Percentiles rank a stretch among this genome's conserved stretches.
phyloP scores from a whole-genome alignment of 92 coral and sea anemone species.

The Parazoanthus swiftii region DNA sequence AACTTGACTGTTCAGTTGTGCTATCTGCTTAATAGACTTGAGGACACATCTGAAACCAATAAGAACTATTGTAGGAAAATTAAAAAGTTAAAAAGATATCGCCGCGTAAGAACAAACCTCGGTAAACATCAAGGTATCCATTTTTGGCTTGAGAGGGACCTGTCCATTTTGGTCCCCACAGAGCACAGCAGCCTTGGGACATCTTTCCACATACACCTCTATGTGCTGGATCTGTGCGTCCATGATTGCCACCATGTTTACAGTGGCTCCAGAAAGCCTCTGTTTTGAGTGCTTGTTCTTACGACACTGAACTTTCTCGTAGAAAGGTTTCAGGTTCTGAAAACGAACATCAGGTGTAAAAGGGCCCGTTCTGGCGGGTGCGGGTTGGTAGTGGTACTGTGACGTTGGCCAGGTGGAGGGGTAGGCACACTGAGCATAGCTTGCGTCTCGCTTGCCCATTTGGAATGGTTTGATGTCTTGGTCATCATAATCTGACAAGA shows the following conservation, averaged over 20 bases:
- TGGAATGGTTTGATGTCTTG: constrained; percentile 42
- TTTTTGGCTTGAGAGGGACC: constrained; percentile 85
- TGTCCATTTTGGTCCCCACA: constrained; percentile 91
- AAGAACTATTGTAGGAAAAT: background rate
- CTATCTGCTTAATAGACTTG: background rate
- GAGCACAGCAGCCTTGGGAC: constrained; percentile 92
- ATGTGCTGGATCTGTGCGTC: constrained; percentile 82
- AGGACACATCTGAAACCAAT: background rate
- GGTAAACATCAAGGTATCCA: constrained; percentile 81
- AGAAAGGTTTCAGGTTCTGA: constrained; percentile 42
- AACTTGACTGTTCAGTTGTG: background rate
- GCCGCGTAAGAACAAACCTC: constrained; percentile 59
- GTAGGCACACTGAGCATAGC: constrained; percentile 28
- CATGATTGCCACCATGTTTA: constrained; percentile 81
- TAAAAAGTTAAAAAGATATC: background rate
- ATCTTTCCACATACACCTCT: constrained; percentile 88
- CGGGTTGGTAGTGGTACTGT: constrained; percentile 39
- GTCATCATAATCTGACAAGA: constrained; percentile 36
- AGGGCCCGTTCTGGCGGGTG: constrained; percentile 35
- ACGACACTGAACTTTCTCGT: constrained; percentile 81
- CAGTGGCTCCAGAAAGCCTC: constrained; percentile 76
- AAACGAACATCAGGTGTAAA: constrained; percentile 39
- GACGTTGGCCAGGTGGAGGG: constrained; percentile 34
- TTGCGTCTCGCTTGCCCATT: constrained; percentile 40
- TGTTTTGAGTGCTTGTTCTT: constrained; percentile 93